phyloP scores from a whole-genome alignment of 2,113 vertebrate species.

The Pipra filicauda region DNA sequence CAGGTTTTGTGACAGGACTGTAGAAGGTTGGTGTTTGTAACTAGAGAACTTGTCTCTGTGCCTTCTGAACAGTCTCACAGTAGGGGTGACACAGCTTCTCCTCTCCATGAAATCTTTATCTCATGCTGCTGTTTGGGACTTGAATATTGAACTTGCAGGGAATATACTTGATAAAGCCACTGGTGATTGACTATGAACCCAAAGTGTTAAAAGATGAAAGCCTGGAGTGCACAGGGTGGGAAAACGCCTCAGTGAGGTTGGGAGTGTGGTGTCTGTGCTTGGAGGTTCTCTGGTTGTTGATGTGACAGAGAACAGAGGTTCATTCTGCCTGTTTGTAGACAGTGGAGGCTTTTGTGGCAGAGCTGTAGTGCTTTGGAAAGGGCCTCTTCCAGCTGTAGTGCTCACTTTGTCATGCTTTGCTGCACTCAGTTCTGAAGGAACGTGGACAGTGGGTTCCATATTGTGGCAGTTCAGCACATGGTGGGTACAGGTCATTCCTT shows the following conservation, averaged over 20 bases:
- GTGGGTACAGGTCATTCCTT: background rate
- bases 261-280: background rate
- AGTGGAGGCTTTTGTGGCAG: background rate
- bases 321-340: background rate
- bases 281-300: background rate
- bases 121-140: background rate
- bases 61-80: background rate
- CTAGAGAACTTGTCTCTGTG: background rate
- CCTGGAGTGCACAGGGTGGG: background rate
- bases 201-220: background rate
- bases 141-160: background rate
- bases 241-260: background rate
- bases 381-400: background rate
- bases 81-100: background rate
- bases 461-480: background rate
- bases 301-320: background rate
- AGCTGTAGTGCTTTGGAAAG: background rate
- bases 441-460: background rate
- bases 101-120: background rate
- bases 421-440: background rate
- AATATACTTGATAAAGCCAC: background rate
- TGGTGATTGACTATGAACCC: background rate
- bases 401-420: background rate
- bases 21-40: background rate
- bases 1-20: background rate